Conservation (phyloP, 2,113 vertebrate species). For the Lophochroa leadbeateri region DNA sequence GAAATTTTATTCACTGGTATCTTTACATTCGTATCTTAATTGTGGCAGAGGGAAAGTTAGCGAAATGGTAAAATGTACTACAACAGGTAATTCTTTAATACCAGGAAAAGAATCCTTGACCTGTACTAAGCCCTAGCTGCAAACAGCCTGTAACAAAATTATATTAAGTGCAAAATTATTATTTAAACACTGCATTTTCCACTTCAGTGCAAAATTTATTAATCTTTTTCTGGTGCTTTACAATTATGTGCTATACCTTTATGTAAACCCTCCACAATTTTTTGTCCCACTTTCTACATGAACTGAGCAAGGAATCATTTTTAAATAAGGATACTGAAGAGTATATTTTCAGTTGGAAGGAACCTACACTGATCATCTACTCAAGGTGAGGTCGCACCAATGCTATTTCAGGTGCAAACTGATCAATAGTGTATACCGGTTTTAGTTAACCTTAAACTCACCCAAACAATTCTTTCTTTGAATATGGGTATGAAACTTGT, state of each 20-base stretch:
- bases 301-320: neutral
- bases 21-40: neutral
- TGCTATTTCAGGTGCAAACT: neutral
- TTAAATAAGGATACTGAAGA: neutral
- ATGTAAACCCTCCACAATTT: neutral
- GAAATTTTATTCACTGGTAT: neutral
- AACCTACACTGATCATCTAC: neutral
- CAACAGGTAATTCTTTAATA: neutral
- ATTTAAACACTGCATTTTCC: neutral
- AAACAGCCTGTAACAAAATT: neutral
- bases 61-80: neutral
- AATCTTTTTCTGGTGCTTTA: neutral
- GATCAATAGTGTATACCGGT: neutral
- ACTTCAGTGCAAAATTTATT: neutral
- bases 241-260: neutral
- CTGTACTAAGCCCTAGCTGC: neutral
- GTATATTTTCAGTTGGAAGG: neutral
- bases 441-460: neutral
- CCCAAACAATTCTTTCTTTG: neutral
- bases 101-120: neutral
- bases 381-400: neutral
- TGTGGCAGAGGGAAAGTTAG: neutral
- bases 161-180: neutral
- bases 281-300: neutral
- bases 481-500: neutral